These are phyloP conservation scores for Platypus cylindrus DNA, from an alignment of 2,888 invertebrate species.

Conservation along the genomic window DNA sequence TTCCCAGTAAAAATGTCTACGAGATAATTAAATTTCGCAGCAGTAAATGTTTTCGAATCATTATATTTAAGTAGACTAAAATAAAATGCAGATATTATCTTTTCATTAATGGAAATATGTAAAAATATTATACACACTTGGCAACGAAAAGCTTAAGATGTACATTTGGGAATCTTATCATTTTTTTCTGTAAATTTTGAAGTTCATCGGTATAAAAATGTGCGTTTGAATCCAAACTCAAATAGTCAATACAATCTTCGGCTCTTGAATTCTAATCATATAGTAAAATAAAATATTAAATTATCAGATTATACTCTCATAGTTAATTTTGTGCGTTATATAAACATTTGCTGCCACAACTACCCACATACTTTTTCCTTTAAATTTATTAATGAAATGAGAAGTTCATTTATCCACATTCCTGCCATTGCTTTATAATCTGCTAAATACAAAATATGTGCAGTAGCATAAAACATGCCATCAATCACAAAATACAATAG, in stretches of 20 bases:
- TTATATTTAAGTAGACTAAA: conserved; percentile 14
- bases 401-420: conserved; percentile 25
- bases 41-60: conserved; percentile 5
- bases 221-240: not conserved
- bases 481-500: conserved; percentile 36
- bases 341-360: conserved; percentile 6
- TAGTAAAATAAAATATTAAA: too few relatives aligned
- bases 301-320: too few relatives aligned
- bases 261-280: too few relatives aligned
- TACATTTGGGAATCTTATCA: conserved; percentile 18
- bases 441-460: conserved; percentile 12
- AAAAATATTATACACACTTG: conserved; percentile 14
- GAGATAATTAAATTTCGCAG: conserved; percentile 5
- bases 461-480: conserved; percentile 19
- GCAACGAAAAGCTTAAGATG: conserved; percentile 18
- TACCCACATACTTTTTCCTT: conserved; percentile 13
- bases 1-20: too few relatives aligned
- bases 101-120: not conserved
- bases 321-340: not conserved
- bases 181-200: conserved; percentile 15
- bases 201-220: conserved; percentile 11
- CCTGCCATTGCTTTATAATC: conserved; percentile 20
- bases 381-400: conserved; percentile 15
- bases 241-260: too few relatives aligned
- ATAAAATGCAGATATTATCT: conserved; percentile 8